These are phyloP conservation scores for Chrysemys picta DNA, from an alignment of 2,113 vertebrate genomes.

Conservation along the genomic window DNA sequence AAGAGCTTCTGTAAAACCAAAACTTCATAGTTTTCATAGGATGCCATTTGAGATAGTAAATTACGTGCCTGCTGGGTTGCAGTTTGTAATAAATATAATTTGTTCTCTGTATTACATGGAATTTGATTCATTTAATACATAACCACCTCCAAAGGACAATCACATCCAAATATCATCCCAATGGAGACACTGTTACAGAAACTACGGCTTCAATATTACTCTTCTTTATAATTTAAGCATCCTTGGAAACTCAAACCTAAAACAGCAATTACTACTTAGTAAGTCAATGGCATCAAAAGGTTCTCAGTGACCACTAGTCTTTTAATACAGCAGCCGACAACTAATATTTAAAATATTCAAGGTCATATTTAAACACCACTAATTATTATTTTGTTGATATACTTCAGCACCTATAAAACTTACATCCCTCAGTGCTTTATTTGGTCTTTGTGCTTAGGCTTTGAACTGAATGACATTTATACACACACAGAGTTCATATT, in stretches of 20 bases:
- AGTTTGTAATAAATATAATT: slow-evolving; percentile 42
- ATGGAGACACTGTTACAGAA: slow-evolving; percentile 15
- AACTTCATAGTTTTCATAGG: neutral
- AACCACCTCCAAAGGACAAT: slow-evolving; percentile 24
- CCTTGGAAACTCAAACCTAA: slow-evolving; percentile 33
- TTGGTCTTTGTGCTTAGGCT: slow-evolving; percentile 16
- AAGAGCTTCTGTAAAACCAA: neutral
- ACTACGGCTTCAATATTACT: neutral
- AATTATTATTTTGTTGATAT: neutral
- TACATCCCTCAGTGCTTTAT: neutral
- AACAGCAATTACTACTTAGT: slow-evolving; percentile 42
- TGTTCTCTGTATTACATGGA: neutral
- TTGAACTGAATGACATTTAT: neutral
- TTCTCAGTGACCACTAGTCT: slow-evolving; percentile 32
- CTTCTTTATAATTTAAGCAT: slow-evolving; percentile 39
- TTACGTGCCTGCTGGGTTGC: neutral
- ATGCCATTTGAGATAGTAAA: neutral
- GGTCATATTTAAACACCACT: neutral
- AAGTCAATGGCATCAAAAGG: slow-evolving; percentile 27
- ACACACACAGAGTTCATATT: neutral
- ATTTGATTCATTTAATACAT: neutral
- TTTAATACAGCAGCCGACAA: neutral
- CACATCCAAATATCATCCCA: slow-evolving; percentile 6
- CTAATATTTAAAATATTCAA: neutral
- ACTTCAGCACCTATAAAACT: neutral